phyloP scores from a whole-genome alignment of 2,888 invertebrate genomes.

The Agrochola lota region DNA sequence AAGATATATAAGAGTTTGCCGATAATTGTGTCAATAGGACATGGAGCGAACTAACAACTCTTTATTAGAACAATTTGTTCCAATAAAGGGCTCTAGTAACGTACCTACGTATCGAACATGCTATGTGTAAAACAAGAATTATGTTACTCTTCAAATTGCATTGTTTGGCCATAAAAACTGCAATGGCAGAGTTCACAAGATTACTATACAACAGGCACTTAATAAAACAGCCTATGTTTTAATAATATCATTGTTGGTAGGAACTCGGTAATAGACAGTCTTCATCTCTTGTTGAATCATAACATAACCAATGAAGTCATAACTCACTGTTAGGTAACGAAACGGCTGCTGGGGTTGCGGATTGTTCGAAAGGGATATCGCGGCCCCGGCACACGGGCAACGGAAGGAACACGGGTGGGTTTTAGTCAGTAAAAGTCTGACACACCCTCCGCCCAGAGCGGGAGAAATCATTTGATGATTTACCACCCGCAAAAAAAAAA shows the following conservation, averaged over 20 bases:
- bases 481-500: too few relatives aligned
- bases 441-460: too few relatives aligned
- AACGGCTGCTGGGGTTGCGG: too few relatives aligned
- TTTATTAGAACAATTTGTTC: slow-evolving; percentile 36
- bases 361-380: too few relatives aligned
- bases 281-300: too few relatives aligned
- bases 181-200: neutral
- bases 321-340: too few relatives aligned
- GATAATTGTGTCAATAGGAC: slow-evolving; percentile 35
- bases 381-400: too few relatives aligned
- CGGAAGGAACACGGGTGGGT: too few relatives aligned
- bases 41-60: slow-evolving; percentile 19
- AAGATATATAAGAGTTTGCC: slow-evolving; percentile 5
- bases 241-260: neutral
- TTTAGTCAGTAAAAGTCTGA: too few relatives aligned
- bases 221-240: neutral
- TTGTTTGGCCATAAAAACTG: neutral
- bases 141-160: neutral
- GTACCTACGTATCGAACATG: neutral
- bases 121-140: neutral
- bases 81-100: slow-evolving; percentile 17
- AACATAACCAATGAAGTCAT: too few relatives aligned
- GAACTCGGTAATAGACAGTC: neutral
- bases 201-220: neutral
- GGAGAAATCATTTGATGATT: too few relatives aligned